Base-by-base conservation (phyloP, 2,888 invertebrate genomes). In the Drosophila longiperda region DNA sequence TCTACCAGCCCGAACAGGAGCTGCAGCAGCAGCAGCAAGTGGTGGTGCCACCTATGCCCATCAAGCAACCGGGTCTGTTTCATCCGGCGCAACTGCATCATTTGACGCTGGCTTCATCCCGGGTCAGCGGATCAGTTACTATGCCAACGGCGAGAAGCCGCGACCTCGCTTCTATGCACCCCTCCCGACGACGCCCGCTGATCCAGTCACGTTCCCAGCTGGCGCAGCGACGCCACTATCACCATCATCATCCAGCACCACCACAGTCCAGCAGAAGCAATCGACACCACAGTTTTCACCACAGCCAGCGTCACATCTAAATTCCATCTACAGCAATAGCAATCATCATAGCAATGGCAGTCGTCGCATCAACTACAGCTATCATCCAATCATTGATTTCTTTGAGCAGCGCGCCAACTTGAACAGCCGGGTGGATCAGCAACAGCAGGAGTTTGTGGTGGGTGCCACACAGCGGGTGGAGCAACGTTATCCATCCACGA, bases 321-420 rank as follows among this genome's bases (percentile, higher is more conserved):
- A 80, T 52, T 76, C 82, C 64, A 82, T 86, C 57, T 90, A 62
- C 60, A 60, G 60, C 66, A 61, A 67, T 23, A 38, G 36, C 12
- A 15, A 38, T 38, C n/a, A 38, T 55, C 38, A 38, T 38, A 55
- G 58, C 50, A 66, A 66, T 32, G 63, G 76, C 17, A 75, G 67
- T 54, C 91, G 95, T 87, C 94, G 95, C 86, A 94, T 97, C 49
- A 97, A 97, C 93, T 97, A 97, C 90, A 96, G 95, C 90, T 97
- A 97, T 86, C 97, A 97, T 92, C 97, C 97, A 1, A 97, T 97
- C 55, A 96, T 97, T 79, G 97, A 97, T 89, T 97, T 96, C 91
- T 97, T 97, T 91, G 95, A 94, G 76, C 94, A 93, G 75, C 11
- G 80, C 74, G 73, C 66, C 66, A 32, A 66, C 29, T 6, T 29